Evolutionary conservation across 2,888 invertebrate genomes (phyloP), one percentile per base, ranked within the genome.

Genomic region (Hedya salicella): DNA sequence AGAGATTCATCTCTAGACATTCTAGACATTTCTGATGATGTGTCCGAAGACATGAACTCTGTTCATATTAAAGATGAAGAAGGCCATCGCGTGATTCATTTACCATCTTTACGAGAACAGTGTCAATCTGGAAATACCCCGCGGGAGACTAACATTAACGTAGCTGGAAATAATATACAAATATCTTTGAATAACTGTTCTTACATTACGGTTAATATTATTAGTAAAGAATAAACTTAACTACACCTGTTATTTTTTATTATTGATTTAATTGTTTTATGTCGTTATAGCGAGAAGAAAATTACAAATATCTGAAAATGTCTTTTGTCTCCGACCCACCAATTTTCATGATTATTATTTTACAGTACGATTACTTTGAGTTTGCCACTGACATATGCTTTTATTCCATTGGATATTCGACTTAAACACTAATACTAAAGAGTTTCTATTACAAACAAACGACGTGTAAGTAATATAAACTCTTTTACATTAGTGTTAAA

Each of bases 141-240:
- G 11, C 21, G 49, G 13, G n/a, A 49, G n/a, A 57, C 40, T 32
- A 40, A 50, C 16, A 44, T 57, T 21, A 50, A 21, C 40, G 32
- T 50, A 17, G 49, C 32, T 6, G 50, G 64, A 19, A 64, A 57
- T 21, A 64, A 57, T 16, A 57, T 64, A 21, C 49, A 0, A 2
- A 40, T 63, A 32, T 46, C 40, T 32, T 63, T 63, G 19, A 57
- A 42, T 9, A 57, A 63, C 19, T 63, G 63, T 50, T 25, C 49
- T 9, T 30, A 63, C 42, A 14, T 63, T 14, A 30, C 42, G 19
- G 32, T 57, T 46, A 57, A 57, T 50, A 21, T 63, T 56, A n/a
- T 40, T 2, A 56, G 56, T 19, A 49, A 62, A 19, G 3, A 42
- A 0, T 16, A n/a, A 14, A 42, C 9, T 42, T 3, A 11, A 40